Evolutionary conservation across 1,140 invertebrate genomes (phyloP).

Genomic region (Drosophila gunungcola): DNA sequence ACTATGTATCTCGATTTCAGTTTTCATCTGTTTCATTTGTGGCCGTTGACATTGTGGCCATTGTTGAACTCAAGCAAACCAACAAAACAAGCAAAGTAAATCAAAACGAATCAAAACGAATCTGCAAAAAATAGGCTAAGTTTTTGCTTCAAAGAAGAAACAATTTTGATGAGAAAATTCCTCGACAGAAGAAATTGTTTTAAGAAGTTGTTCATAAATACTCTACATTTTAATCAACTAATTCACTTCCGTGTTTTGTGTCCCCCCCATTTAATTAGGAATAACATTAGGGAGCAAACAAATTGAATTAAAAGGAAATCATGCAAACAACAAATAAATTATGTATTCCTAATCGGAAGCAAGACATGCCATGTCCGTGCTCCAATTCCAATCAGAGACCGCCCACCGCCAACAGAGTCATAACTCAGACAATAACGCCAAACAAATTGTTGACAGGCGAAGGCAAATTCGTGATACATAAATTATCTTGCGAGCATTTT

Average conservation of each 20-base stretch:
- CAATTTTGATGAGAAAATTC: no score
- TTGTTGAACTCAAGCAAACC: slow-evolving; percentile 1
- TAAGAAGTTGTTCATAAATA: neutral
- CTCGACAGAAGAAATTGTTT: neutral
- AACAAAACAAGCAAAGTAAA: slow-evolving; percentile 2
- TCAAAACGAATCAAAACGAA: neutral
- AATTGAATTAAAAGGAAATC: slow-evolving; percentile 53
- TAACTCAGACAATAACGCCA: slow-evolving; percentile 52
- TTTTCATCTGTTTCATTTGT: slow-evolving; percentile 53
- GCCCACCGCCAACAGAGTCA: slow-evolving; percentile 10
- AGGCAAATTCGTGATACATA: slow-evolving; percentile 56
- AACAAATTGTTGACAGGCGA: slow-evolving; percentile 55
- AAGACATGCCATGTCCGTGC: slow-evolving; percentile 25
- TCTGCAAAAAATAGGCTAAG: slow-evolving; percentile 16
- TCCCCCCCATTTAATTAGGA: slow-evolving; percentile 12
- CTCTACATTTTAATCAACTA: slow-evolving; percentile 31
- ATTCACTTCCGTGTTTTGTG: neutral
- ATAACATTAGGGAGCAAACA: slow-evolving; percentile 12
- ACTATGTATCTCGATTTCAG: slow-evolving; percentile 71
- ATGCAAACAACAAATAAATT: slow-evolving; percentile 67
- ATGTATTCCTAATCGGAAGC: slow-evolving; percentile 73
- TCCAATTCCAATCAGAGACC: slow-evolving; percentile 30
- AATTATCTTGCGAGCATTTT: slow-evolving; percentile 56
- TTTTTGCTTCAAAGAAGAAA: neutral
- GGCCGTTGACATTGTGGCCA: slow-evolving; percentile 39